phyloP scores from a whole-genome alignment of 1,140 invertebrate species.

The Mycetomoellerius zeteki region DNA sequence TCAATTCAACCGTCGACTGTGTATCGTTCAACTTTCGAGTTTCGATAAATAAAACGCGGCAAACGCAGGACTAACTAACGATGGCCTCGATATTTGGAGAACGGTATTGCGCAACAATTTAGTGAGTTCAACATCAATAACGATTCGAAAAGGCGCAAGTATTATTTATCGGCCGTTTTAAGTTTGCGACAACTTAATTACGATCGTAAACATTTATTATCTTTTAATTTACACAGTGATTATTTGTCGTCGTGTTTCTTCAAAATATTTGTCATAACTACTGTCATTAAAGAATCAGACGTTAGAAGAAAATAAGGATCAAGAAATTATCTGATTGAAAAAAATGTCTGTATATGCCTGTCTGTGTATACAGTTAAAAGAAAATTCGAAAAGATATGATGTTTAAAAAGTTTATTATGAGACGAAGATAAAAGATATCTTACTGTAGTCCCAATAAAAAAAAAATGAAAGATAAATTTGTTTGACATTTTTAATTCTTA shows the following conservation, averaged over 20 bases:
- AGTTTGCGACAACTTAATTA: background rate
- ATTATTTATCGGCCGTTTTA: background rate
- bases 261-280: background rate
- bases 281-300: background rate
- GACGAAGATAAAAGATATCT: background rate
- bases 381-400: background rate
- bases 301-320: background rate
- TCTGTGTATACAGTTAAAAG: background rate
- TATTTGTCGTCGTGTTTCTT: background rate
- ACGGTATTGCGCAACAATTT: slow-evolving; percentile 32
- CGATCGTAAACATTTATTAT: background rate
- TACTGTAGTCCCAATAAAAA: slow-evolving; percentile 10
- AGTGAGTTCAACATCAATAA: slow-evolving; percentile 11
- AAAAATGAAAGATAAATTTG: background rate
- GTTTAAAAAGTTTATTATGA: background rate
- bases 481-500: background rate
- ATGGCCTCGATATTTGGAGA: slow-evolving; percentile 35
- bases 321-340: background rate
- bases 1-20: slow-evolving; percentile 56
- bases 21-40: slow-evolving; percentile 58
- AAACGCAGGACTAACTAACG: slow-evolving; percentile 49
- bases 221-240: background rate
- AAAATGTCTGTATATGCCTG: no score
- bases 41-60: slow-evolving; percentile 54
- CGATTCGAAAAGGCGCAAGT: background rate